Conservation (phyloP, 2,888 invertebrate genomes). For the Opisthograptis luteolata region DNA sequence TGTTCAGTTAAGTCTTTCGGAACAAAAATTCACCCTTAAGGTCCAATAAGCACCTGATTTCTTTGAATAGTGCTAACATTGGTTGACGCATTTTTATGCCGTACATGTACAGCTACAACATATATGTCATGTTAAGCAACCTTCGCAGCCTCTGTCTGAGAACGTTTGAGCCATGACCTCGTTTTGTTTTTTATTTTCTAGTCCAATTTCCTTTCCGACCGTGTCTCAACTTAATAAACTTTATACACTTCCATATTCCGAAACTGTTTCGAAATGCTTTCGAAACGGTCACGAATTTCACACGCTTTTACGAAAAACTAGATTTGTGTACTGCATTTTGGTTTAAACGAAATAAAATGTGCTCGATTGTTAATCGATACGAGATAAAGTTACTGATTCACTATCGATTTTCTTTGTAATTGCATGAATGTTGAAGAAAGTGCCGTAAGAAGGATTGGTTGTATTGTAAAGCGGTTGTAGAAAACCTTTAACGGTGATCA, state of each 20-base stretch:
- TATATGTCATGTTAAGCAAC: conserved; percentile 53
- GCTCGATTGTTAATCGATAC: conserved; percentile 13
- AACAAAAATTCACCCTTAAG: too few relatives aligned
- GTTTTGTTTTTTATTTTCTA: conserved; percentile 71
- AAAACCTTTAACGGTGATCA: too few relatives aligned
- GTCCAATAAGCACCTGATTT: neutral
- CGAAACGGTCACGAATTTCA: conserved; percentile 60
- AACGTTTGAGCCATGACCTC: conserved; percentile 67
- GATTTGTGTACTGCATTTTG: conserved; percentile 22
- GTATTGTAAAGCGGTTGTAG: too few relatives aligned
- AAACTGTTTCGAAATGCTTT: conserved; percentile 68
- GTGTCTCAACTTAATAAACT: conserved; percentile 64
- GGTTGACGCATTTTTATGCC: conserved; percentile 3
- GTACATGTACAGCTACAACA: conserved; percentile 36
- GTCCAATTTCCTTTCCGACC: conserved; percentile 72
- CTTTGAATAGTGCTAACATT: conserved; percentile 3
- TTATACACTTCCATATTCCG: conserved; percentile 67
- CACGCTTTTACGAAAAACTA: conserved; percentile 58
- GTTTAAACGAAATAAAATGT: conserved; percentile 18
- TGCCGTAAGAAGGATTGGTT: too few relatives aligned
- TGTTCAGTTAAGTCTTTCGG: too few relatives aligned
- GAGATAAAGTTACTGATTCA: neutral
- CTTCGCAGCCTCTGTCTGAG: conserved; percentile 54
- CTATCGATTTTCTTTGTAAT: neutral
- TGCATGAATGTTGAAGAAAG: neutral